A percentile compares a stretch with the other conserved stretches of the same genome.
Conservation (phyloP, 2,113 vertebrate genomes). For the Brevimyrus niger region DNA sequence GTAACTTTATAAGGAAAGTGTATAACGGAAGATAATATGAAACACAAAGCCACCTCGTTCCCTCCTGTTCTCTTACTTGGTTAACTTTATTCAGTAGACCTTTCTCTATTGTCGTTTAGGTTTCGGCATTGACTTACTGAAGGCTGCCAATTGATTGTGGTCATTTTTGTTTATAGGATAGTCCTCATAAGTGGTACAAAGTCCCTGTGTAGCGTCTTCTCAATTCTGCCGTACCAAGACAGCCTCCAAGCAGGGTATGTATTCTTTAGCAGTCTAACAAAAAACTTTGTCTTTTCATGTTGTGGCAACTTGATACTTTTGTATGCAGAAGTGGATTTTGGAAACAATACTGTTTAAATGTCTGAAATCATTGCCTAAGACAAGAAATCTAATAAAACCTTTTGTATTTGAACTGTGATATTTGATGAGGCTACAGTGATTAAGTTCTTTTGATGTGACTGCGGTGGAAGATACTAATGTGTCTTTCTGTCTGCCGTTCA, state of each 20-base stretch:
- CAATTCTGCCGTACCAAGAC: slow-evolving; percentile 98
- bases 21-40: neutral
- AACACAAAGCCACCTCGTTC: neutral
- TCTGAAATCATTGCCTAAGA: neutral
- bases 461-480: neutral
- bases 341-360: neutral
- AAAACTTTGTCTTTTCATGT: neutral
- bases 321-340: neutral
- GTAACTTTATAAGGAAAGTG: neutral
- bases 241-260: slow-evolving; percentile 95
- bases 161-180: slow-evolving; percentile 81
- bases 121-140: neutral
- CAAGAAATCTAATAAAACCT: neutral
- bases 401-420: neutral
- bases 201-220: slow-evolving; percentile 99
- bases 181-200: slow-evolving; percentile 99
- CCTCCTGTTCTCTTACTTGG: neutral
- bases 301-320: neutral
- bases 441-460: neutral
- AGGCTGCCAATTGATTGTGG: neutral
- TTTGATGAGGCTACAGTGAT: neutral
- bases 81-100: neutral
- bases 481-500: neutral
- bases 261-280: slow-evolving; percentile 53
- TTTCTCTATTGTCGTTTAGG: neutral